A percentile compares a stretch with the other conserved stretches of the same genome.
phyloP scores from a whole-genome alignment of 2,888 invertebrate genomes.

The Thereva unica region DNA sequence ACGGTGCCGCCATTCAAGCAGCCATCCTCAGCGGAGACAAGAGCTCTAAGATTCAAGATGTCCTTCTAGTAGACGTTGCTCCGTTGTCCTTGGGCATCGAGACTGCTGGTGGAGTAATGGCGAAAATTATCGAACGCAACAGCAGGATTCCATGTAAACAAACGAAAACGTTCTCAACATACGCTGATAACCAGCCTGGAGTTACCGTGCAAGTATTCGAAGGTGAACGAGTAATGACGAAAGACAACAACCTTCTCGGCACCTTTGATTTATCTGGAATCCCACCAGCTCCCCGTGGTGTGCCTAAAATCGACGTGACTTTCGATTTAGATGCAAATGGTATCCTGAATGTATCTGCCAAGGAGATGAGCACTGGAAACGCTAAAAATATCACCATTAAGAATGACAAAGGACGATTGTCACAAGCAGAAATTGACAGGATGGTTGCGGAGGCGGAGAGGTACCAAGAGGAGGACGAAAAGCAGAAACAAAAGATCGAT shows the following conservation, averaged over 20 bases:
- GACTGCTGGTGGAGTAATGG: constrained; percentile 81
- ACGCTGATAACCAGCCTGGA: constrained; percentile 78
- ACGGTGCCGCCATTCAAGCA: constrained; percentile 76
- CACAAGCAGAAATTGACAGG: constrained; percentile 79
- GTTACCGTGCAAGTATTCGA: constrained; percentile 76
- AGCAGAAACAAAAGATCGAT: constrained; percentile 68
- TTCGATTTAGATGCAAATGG: constrained; percentile 89
- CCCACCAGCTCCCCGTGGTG: constrained; percentile 90
- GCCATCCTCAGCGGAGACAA: constrained; percentile 72
- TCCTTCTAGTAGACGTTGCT: constrained; percentile 70
- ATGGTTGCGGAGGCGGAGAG: constrained; percentile 77
- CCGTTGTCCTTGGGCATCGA: constrained; percentile 76
- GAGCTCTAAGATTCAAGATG: constrained; percentile 75
- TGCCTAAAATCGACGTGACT: constrained; percentile 83
- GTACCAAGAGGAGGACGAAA: constrained; percentile 74
- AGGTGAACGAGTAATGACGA: constrained; percentile 86
- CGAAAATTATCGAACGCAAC: constrained; percentile 74
- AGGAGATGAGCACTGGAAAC: constrained; percentile 68
- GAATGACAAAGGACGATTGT: constrained; percentile 80
- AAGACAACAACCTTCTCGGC: constrained; percentile 91
- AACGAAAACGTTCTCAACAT: constrained; percentile 76
- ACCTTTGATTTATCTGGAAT: constrained; percentile 95
- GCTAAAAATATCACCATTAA: constrained; percentile 79
- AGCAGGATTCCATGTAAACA: constrained; percentile 73
- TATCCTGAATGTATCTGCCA: constrained; percentile 86